Conservation (phyloP, 1,140 invertebrate genomes). For the Pemphigus obesinymphae region DNA sequence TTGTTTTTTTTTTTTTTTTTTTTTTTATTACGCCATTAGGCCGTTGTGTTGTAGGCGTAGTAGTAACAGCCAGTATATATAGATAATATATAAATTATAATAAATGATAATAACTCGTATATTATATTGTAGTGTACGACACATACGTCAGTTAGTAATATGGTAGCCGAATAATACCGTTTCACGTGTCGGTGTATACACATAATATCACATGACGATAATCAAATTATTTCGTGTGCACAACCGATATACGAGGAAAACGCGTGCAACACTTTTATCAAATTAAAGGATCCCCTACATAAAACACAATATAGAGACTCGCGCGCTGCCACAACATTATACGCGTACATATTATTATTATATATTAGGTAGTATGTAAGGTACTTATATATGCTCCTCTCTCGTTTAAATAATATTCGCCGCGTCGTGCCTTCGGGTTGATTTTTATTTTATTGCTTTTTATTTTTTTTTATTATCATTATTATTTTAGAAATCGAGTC, state of each 20-base stretch:
- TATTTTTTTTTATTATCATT: background rate
- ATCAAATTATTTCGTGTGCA: background rate
- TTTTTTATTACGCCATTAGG: constrained; percentile 16
- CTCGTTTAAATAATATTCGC: background rate
- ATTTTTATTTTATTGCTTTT: too few relatives aligned
- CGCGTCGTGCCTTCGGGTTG: background rate
- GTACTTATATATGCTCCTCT: background rate
- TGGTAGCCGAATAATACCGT: background rate
- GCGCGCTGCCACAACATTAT: too few relatives aligned
- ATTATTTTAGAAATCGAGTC: background rate
- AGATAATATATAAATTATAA: too few relatives aligned
- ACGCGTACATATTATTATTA: background rate
- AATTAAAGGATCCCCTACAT: too few relatives aligned
- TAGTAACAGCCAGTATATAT: too few relatives aligned
- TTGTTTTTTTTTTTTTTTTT: too few relatives aligned
- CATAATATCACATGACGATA: too few relatives aligned
- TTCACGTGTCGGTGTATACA: background rate
- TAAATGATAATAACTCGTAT: too few relatives aligned
- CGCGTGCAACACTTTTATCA: background rate
- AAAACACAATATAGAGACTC: too few relatives aligned
- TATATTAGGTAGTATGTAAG: background rate
- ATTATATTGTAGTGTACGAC: too few relatives aligned
- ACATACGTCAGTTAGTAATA: too few relatives aligned
- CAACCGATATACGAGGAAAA: too few relatives aligned
- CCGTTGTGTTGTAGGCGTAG: background rate